These are phyloP conservation scores for Whitmania pigra DNA, from an alignment of 1,140 invertebrate genomes.

Conservation along the genomic window DNA sequence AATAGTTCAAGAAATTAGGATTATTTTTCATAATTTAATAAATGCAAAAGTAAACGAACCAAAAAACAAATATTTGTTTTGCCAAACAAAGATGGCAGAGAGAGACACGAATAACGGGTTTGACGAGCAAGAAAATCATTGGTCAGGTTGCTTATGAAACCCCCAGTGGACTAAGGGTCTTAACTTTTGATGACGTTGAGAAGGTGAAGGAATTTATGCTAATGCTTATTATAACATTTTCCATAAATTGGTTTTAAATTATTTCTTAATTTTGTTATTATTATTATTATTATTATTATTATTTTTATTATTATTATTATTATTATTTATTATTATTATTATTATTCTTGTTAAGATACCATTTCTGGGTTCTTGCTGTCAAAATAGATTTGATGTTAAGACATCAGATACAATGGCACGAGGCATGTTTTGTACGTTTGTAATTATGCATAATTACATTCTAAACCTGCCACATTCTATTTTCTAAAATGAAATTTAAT, in stretches of 20 bases:
- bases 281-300: constrained; percentile 13
- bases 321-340: too few species aligned
- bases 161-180: constrained; percentile 65
- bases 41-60: too few species aligned
- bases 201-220: constrained; percentile 45
- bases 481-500: too few species aligned
- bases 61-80: constrained; percentile 11
- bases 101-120: constrained; percentile 69
- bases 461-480: too few species aligned
- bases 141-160: constrained; percentile 71
- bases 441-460: neutral
- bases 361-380: too few species aligned
- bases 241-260: constrained; percentile 1
- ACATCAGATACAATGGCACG: neutral
- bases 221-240: too few species aligned
- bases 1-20: too few species aligned
- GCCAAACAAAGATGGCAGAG: constrained; percentile 57
- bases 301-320: too few species aligned
- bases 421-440: neutral
- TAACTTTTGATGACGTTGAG: constrained; percentile 58
- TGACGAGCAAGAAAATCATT: constrained; percentile 53
- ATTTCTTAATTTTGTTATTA: neutral
- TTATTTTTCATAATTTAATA: too few species aligned
- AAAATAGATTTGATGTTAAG: too few species aligned
- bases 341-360: too few species aligned